These are phyloP conservation scores for Conchocele bisecta DNA, from an alignment of 2,888 invertebrate species.

Conservation along the genomic window DNA sequence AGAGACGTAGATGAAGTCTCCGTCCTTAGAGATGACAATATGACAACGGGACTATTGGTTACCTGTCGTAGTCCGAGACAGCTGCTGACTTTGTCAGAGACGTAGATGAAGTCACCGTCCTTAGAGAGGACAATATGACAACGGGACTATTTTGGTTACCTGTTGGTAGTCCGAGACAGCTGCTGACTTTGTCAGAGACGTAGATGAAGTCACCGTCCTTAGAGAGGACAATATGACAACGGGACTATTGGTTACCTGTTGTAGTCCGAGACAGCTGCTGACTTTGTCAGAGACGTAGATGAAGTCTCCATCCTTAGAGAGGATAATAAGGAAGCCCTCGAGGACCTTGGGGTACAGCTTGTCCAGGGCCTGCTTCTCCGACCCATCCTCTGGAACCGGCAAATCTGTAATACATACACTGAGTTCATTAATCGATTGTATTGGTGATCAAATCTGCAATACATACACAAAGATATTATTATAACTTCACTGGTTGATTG, in stretches of 20 bases:
- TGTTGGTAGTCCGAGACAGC: slow-evolving; percentile 95
- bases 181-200: slow-evolving; percentile 94
- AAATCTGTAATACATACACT: slow-evolving; percentile 43
- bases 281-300: slow-evolving; percentile 96
- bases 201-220: slow-evolving; percentile 96
- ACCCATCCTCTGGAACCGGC: slow-evolving; percentile 26
- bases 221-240: slow-evolving; percentile 93
- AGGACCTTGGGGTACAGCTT: slow-evolving; percentile 90
- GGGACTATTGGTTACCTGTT: no score
- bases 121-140: slow-evolving; percentile 93
- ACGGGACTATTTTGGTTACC: no score
- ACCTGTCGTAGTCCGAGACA: slow-evolving; percentile 97
- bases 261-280: slow-evolving; percentile 93
- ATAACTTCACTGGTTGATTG: no score
- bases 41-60: no score
- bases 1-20: slow-evolving; percentile 95
- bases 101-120: slow-evolving; percentile 95
- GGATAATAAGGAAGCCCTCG: slow-evolving; percentile 94
- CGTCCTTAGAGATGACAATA: slow-evolving; percentile 93
- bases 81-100: slow-evolving; percentile 95
- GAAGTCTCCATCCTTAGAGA: slow-evolving; percentile 95
- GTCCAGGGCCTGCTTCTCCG: slow-evolving; percentile 82
- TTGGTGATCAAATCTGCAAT: no score
- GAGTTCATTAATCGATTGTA: no score
- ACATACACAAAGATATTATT: no score